These are phyloP conservation scores for Mystacides longicornis DNA, from an alignment of 2,888 invertebrate species.

Conservation along the genomic window DNA sequence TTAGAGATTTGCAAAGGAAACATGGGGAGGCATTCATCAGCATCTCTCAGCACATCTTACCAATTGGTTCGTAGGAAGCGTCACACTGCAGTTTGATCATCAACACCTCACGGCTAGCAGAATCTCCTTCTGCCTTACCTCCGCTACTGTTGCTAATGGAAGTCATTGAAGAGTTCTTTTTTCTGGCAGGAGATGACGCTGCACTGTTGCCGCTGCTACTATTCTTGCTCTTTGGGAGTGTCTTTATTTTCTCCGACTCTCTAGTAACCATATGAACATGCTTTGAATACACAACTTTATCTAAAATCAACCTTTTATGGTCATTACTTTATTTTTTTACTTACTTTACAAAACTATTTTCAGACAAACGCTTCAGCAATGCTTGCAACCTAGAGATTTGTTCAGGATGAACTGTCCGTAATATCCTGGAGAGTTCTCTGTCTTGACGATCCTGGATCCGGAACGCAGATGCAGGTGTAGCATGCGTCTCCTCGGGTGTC, in stretches of 20 bases:
- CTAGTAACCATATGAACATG: background rate
- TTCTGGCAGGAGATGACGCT: conserved; percentile 10
- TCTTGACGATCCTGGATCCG: conserved; percentile 4
- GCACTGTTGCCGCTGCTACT: conserved; percentile 10
- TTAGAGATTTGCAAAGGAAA: background rate
- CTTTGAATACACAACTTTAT: background rate
- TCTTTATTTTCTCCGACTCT: conserved; percentile 9
- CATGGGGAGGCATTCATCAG: background rate
- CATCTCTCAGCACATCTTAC: conserved; percentile 7
- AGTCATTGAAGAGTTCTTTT: conserved; percentile 10
- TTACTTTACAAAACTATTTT: conserved; percentile 28
- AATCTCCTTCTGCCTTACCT: background rate
- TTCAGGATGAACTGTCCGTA: conserved; percentile 40
- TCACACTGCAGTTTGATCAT: conserved; percentile 40
- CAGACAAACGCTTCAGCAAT: conserved; percentile 36
- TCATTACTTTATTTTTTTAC: background rate
- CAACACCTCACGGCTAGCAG: conserved; percentile 35
- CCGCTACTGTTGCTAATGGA: background rate
- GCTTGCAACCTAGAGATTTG: conserved; percentile 37
- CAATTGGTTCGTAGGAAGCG: conserved; percentile 23
- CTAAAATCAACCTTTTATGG: background rate
- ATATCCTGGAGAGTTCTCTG: conserved; percentile 27
- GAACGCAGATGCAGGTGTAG: background rate
- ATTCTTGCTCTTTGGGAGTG: conserved; percentile 15
- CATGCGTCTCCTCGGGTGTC: conserved; percentile 11